Evolutionary conservation across 2,888 invertebrate species (phyloP), one percentile per base, ranked within the genome.

Genomic region (Dioctria linearis): DNA sequence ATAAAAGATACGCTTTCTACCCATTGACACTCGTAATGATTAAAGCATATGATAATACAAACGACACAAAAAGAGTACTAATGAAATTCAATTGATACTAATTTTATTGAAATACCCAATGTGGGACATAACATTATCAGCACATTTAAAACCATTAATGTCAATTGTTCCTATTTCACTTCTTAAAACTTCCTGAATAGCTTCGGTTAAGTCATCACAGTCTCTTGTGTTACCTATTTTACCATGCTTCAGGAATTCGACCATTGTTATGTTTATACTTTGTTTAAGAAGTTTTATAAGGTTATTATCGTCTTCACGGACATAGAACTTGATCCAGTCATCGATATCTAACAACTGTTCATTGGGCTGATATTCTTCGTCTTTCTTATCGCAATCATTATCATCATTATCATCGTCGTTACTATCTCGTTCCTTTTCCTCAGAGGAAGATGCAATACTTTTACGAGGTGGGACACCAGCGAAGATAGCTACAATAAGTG

Each of bases 401-500:
- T 79, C 9, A n/a, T 69, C 83, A 59, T 83, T 81, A 43, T 82
- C 88, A 86, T 4, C 90, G 87, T 79, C n/a, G 11, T 69, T 82
- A 59, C 81, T 79, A 78, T 46, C n/a, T 71, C 89, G 89, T 37
- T 90, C 90, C 0, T 88, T 63, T 51, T 63, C 42, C 13, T 51
- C 37, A 40, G 46, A 40, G 5, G 61, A 42, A 43, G 5, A 3
- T n/a, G 3, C 5, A 40, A 3, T 42, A 8, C 39, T 40, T 9
- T 4, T 39, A 11, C 9, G n/a, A 11, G 42, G 42, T 40, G 63
- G 49, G 1, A 42, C 13, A 54, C 88, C 88, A 49, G 86, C 86
- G 84, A 96, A 94, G 49, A 98, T 85, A 0, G 95, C 93, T 78
- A 98, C 93, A 0, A 96, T 94, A 25, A 96, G 86, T 0, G 97